phyloP scores from a whole-genome alignment of 2,888 invertebrate species.

The Machimus rusticus region DNA sequence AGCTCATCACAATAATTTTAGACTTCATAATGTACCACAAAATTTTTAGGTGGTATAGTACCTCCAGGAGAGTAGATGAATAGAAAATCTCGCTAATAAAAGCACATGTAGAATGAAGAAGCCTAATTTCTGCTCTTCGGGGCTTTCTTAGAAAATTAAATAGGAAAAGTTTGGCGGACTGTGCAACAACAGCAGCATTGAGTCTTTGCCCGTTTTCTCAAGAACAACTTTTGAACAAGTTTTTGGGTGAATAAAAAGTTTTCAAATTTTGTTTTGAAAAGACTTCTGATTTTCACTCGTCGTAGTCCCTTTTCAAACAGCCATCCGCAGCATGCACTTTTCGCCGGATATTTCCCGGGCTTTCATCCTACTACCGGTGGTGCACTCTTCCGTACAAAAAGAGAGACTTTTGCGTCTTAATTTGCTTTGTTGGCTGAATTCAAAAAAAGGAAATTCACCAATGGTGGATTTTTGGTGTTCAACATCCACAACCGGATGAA shows the following conservation, averaged over 20 bases:
- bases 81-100: neutral
- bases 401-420: neutral
- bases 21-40: neutral
- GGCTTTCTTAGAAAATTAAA: neutral
- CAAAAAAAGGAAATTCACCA: neutral
- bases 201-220: neutral
- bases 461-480: neutral
- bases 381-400: neutral
- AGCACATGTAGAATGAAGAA: neutral
- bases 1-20: neutral
- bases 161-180: neutral
- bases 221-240: neutral
- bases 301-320: neutral
- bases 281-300: neutral
- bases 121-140: neutral
- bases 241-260: slow-evolving; percentile 6
- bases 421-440: neutral
- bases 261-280: neutral
- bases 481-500: neutral
- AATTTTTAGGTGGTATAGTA: neutral
- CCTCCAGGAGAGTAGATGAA: neutral
- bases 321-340: neutral
- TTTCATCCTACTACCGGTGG: neutral
- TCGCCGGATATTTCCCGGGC: neutral
- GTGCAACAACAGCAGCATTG: neutral